A percentile compares a stretch with the other conserved stretches of the same genome.
These are phyloP conservation scores for Lemur catta DNA, from an alignment of 2,797 vertebrate genomes.

Conservation along the genomic window DNA sequence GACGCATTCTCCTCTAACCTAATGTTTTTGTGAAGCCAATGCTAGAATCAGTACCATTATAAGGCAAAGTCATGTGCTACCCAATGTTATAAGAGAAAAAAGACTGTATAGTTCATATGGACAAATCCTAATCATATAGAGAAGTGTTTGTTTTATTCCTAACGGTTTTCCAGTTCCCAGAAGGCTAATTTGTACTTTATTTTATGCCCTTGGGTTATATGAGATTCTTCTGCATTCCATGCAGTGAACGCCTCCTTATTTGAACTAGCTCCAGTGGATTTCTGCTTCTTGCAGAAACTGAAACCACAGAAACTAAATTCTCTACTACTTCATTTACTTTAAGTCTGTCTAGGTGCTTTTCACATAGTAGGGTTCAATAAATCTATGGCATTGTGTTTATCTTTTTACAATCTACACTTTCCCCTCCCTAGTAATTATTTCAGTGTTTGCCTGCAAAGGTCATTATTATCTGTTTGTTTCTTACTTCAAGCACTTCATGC, in stretches of 20 bases:
- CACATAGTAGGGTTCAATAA: background rate
- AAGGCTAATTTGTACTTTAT: background rate
- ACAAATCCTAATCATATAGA: background rate
- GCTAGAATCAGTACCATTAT: background rate
- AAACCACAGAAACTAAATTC: conserved; percentile 10
- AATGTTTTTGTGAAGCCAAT: background rate
- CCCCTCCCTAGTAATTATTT: background rate
- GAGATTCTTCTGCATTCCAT: background rate
- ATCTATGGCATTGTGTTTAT: background rate
- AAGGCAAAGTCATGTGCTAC: background rate
- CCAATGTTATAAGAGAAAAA: background rate
- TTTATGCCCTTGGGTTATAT: background rate
- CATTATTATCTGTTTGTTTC: background rate
- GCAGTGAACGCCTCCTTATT: background rate
- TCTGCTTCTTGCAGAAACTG: background rate
- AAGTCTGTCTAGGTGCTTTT: background rate
- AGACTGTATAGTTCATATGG: background rate
- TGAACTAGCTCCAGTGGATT: background rate
- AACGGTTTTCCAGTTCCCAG: background rate
- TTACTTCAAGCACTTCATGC: background rate
- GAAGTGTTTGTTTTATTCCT: background rate
- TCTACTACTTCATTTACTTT: background rate
- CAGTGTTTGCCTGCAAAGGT: background rate
- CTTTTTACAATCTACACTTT: background rate
- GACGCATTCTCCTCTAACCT: background rate